Percentiles rank a stretch among this genome's conserved stretches.
These are phyloP conservation scores for Sylvilagus floridanus DNA, from an alignment of 2,797 vertebrate genomes.

Conservation along the genomic window DNA sequence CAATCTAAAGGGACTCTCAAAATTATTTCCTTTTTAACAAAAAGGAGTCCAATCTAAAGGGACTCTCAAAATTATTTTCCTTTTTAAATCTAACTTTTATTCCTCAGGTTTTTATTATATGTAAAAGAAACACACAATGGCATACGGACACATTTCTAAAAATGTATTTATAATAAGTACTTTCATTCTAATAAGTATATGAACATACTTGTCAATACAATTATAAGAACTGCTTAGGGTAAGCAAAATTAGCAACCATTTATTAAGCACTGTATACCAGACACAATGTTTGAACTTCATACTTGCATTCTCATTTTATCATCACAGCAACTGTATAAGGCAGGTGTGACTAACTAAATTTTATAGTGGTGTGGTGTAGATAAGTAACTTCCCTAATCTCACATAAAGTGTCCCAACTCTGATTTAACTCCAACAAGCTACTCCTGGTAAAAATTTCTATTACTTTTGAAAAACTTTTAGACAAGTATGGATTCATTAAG, in stretches of 20 bases:
- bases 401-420: not conserved
- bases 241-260: not conserved
- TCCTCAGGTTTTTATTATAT: conserved; percentile 3
- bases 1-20: not conserved
- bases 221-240: not conserved
- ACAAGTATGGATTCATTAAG: not conserved
- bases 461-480: not conserved
- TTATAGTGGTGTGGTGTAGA: not conserved
- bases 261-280: not conserved
- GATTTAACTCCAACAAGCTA: not conserved
- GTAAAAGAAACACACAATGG: not conserved
- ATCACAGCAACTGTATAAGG: not conserved
- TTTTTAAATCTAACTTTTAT: conserved; percentile 5
- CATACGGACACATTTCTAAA: not conserved
- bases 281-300: not conserved
- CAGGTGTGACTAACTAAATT: not conserved
- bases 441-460: not conserved
- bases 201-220: not conserved
- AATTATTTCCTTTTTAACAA: conserved; percentile 8
- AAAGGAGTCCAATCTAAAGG: not conserved
- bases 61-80: conserved; percentile 17
- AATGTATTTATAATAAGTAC: not conserved
- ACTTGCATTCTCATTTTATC: not conserved
- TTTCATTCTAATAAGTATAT: conserved; percentile 11
- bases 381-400: not conserved